A percentile compares a stretch with the other conserved stretches of the same genome.
Evolutionary conservation across 2,113 vertebrate species (phyloP).

Genomic region (Helogale parvula): DNA sequence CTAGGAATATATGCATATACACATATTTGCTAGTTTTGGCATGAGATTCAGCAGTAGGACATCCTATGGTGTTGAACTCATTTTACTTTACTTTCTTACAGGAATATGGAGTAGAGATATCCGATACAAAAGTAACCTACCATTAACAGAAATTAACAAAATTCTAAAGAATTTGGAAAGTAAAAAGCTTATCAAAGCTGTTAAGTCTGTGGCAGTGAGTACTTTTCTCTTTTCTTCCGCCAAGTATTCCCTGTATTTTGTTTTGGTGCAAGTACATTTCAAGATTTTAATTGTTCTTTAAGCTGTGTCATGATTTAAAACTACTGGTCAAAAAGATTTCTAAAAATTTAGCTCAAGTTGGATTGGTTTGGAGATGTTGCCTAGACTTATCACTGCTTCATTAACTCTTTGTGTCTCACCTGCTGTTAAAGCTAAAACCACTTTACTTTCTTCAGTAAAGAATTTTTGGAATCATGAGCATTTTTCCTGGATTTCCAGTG

Average conservation of each 20-base stretch:
- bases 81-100: slow-evolving; percentile 78
- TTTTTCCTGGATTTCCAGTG: background rate
- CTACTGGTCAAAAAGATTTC: background rate
- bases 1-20: background rate
- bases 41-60: background rate
- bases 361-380: background rate
- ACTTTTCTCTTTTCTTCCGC: background rate
- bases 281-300: slow-evolving; percentile 1
- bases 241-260: background rate
- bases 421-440: background rate
- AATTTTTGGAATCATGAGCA: background rate
- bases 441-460: background rate
- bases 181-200: slow-evolving; percentile 99
- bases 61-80: background rate
- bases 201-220: slow-evolving; percentile 99
- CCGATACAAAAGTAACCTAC: slow-evolving; percentile 98
- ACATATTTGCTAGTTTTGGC: background rate
- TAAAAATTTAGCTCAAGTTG: background rate
- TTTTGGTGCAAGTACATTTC: slow-evolving; percentile 1
- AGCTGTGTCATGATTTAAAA: slow-evolving; percentile 27
- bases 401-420: background rate
- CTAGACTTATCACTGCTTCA: background rate
- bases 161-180: slow-evolving; percentile 99
- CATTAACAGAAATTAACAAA: slow-evolving; percentile 99
- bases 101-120: slow-evolving; percentile 99